Percentiles rank a stretch among this genome's conserved stretches.
phyloP scores from a whole-genome alignment of 2,888 invertebrate species.

The Chesias legatella region DNA sequence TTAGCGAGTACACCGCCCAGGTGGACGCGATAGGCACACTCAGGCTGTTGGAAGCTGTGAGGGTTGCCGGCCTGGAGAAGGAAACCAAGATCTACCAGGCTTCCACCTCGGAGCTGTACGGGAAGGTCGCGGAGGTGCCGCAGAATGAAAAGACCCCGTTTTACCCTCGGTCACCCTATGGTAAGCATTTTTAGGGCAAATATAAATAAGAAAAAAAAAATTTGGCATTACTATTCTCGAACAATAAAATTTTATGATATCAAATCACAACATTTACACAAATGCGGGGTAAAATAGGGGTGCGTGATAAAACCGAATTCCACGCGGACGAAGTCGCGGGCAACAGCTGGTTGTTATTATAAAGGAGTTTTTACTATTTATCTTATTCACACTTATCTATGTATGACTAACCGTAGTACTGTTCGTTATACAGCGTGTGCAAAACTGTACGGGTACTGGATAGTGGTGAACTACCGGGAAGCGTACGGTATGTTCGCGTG shows the following conservation, averaged over 20 bases:
- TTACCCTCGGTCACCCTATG: slow-evolving; percentile 97
- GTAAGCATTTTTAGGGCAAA: slow-evolving; percentile 74
- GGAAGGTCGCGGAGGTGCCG: slow-evolving; percentile 94
- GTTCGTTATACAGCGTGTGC: no score
- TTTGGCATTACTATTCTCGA: no score
- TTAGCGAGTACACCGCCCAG: slow-evolving; percentile 99
- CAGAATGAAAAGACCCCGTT: slow-evolving; percentile 97
- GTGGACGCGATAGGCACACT: slow-evolving; percentile 97
- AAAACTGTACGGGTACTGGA: slow-evolving; percentile 98
- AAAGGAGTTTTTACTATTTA: no score
- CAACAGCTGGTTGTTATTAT: no score
- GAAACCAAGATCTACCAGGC: slow-evolving; percentile 95
- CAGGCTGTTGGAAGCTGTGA: slow-evolving; percentile 93
- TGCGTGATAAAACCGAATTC: no score
- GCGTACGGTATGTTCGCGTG: slow-evolving; percentile 97
- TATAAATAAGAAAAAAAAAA: no score
- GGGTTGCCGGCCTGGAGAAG: slow-evolving; percentile 91
- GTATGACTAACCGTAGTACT: no score
- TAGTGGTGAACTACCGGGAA: slow-evolving; percentile 96
- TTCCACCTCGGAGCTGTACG: slow-evolving; percentile 96
- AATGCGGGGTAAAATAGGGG: no score
- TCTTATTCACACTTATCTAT: no score
- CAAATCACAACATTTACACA: no score
- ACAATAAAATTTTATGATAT: no score
- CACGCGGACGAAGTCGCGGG: no score